Evolutionary conservation across 2,888 invertebrate genomes (phyloP), one percentile per base, ranked within the genome.

Genomic region (Conchocele bisecta): DNA sequence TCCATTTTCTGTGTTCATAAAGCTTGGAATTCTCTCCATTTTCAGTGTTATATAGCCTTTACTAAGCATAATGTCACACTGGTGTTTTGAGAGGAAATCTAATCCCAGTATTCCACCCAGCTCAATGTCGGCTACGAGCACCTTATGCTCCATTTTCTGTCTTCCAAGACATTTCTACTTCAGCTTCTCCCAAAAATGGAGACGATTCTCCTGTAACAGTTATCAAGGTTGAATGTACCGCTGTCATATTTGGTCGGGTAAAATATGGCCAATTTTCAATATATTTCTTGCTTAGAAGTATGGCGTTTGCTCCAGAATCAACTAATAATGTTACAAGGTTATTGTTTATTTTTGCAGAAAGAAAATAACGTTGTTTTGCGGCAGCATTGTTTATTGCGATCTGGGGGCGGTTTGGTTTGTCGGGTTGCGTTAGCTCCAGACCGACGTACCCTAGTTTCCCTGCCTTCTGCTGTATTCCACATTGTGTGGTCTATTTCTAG

Each of bases 131-230:
- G 42, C 42, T 20, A 42, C n/a, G 17, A 42, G n/a, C 46, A 42
- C 41, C 17, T 33, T 46, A 28, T 65, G 64, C 11, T 20, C 17
- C 28, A 61, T 44, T 24, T n/a, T n/a, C n/a, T n/a, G n/a, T n/a
- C n/a, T n/a, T n/a, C n/a, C n/a, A n/a, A n/a, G n/a, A n/a, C 24
- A 69, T 35, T 22, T 56, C 9, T 20, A 57, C 11, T 1, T 15
- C 20, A 17, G 57, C 39, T 37, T 69, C 63, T 13, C 65, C 71
- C 15, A 41, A 39, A 50, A 71, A 71, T 22, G 71, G 56, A 33
- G 26, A 44, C 15, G 3, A 31, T 58, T 71, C 64, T 3, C 71
- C 65, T 20, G 71, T 71, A n/a, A 59, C 71, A 29, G 65, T 60
- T 22, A 24, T 24, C 22, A 64, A 15, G 26, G 44, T 33, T 22